phyloP scores from a whole-genome alignment of 2,113 vertebrate genomes.

The Pseudorectes ferrugineus region DNA sequence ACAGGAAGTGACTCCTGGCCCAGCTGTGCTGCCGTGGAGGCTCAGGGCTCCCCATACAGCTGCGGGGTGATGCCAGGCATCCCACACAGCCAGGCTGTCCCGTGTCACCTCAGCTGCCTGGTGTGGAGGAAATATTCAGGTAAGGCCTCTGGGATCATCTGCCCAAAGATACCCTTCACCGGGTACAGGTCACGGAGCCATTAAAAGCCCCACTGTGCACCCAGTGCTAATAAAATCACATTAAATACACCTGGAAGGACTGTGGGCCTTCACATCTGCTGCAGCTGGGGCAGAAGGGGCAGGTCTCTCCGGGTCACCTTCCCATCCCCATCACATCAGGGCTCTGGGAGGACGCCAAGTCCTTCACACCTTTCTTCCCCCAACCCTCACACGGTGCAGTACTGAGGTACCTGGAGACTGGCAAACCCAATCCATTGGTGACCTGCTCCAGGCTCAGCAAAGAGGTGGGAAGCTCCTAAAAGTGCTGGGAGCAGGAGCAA shows the following conservation, averaged over 20 bases:
- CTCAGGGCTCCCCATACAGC: neutral
- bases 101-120: neutral
- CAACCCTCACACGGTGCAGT: rapidly evolving
- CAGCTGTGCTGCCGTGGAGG: neutral
- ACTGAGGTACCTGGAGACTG: neutral
- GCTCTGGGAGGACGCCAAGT: neutral
- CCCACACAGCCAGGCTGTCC: neutral
- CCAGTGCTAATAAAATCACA: neutral
- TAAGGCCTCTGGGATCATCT: neutral
- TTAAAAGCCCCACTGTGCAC: rapidly evolving
- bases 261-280: neutral
- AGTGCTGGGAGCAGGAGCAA: neutral
- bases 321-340: rapidly evolving
- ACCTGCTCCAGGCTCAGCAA: neutral
- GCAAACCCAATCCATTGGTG: neutral
- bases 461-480: neutral
- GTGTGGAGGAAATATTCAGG: neutral
- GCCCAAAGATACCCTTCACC: neutral
- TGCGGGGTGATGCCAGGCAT: neutral
- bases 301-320: rapidly evolving
- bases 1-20: neutral
- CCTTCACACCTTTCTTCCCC: neutral
- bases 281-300: neutral
- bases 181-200: rapidly evolving
- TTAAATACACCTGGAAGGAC: neutral